Conservation (phyloP, 2,888 invertebrate species). For the Augochlorella aurata region DNA sequence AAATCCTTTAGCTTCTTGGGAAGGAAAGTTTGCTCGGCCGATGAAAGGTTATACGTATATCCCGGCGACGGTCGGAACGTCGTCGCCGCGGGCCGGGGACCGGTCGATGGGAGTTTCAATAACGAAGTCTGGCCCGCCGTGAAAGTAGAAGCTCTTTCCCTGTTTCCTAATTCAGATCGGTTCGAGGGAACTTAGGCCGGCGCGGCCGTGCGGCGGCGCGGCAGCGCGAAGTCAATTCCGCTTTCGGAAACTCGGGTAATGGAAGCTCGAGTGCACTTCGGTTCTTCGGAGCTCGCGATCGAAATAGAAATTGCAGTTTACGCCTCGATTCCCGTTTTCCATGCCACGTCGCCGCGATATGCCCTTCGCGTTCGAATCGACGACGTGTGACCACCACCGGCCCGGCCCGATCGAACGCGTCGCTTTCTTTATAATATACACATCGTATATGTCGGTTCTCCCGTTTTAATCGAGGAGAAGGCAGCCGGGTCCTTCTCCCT, state of each 20-base stretch:
- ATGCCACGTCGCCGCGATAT: not conserved
- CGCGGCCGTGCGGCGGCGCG: constrained; percentile 20
- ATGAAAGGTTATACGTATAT: not conserved
- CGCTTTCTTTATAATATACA: not conserved
- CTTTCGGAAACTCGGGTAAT: constrained; percentile 47
- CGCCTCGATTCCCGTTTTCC: constrained; percentile 13
- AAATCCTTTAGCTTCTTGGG: not conserved
- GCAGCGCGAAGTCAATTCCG: constrained; percentile 50
- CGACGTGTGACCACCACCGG: not conserved
- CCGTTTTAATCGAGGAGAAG: not conserved
- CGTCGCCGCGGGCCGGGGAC: not conserved
- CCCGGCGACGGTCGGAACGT: not conserved
- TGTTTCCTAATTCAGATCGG: constrained; percentile 48
- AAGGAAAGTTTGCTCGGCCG: not conserved
- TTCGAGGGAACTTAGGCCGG: not conserved
- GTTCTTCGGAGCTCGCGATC: constrained; percentile 26
- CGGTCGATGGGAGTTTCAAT: constrained; percentile 22
- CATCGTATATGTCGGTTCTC: not conserved
- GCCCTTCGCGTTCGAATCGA: not conserved
- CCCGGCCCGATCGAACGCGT: not conserved
- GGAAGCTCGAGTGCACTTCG: constrained; percentile 49
- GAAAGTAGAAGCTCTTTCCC: constrained; percentile 43
- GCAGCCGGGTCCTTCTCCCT: not conserved
- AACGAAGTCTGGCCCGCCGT: constrained; percentile 17
- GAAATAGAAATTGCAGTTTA: constrained; percentile 47